These are phyloP conservation scores for Oceanodroma tethys DNA, from an alignment of 2,113 vertebrate genomes.

Conservation along the genomic window DNA sequence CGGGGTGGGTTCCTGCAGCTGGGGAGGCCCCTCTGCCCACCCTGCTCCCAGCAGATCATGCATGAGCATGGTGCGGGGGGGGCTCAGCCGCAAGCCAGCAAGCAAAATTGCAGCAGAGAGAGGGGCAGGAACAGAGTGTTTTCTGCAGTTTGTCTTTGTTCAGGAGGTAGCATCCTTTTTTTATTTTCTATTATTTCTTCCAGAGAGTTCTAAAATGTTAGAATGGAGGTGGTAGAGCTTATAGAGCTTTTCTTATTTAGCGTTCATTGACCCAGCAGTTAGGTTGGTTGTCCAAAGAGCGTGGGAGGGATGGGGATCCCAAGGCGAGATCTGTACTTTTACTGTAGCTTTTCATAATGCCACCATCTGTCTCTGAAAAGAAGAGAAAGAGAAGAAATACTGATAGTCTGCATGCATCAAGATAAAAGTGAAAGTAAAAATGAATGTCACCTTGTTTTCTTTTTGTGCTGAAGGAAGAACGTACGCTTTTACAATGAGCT, in stretches of 20 bases:
- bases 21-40: neutral
- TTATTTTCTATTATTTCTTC: neutral
- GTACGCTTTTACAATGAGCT: neutral
- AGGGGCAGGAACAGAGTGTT: neutral
- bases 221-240: neutral
- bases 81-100: neutral
- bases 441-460: neutral
- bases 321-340: neutral
- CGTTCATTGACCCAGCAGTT: neutral
- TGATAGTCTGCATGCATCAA: neutral
- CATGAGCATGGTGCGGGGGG: neutral
- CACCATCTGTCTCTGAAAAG: neutral
- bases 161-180: neutral
- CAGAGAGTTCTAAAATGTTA: neutral
- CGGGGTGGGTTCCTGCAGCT: neutral
- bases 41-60: neutral
- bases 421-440: neutral
- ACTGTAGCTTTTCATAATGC: neutral
- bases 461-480: neutral
- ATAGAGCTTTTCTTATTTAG: neutral
- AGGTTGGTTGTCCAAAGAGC: neutral
- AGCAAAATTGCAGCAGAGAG: neutral
- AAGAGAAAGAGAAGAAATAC: neutral
- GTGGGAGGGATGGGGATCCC: neutral
- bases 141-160: neutral